Evolutionary conservation across 2,797 vertebrate genomes (phyloP).

Genomic region (Pipistrellus nathusii): DNA sequence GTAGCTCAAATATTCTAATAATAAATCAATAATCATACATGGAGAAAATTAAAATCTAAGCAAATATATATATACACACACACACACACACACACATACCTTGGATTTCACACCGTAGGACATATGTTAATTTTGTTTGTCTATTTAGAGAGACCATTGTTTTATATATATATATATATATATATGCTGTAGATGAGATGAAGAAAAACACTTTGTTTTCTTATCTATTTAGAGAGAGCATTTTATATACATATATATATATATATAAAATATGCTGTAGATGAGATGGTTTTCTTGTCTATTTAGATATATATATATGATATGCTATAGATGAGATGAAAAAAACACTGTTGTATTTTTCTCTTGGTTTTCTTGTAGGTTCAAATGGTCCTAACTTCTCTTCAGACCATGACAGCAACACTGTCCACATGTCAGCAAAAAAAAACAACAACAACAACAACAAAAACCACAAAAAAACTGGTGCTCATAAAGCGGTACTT

Average conservation of each 20-base stretch:
- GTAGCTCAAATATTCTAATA: constrained; percentile 16
- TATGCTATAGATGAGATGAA: not conserved
- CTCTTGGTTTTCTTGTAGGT: not conserved
- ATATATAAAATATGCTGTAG: no score
- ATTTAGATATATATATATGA: no score
- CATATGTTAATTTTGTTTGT: not conserved
- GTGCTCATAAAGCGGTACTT: not conserved
- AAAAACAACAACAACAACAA: not conserved
- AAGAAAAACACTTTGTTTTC: no score
- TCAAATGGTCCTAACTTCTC: not conserved
- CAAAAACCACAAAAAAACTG: not conserved
- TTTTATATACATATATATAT: no score
- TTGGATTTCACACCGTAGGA: no score
- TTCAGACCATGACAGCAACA: not conserved
- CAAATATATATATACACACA: not conserved
- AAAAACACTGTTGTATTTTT: not conserved
- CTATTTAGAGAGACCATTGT: not conserved
- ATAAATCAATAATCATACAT: constrained; percentile 36
- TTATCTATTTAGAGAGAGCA: no score
- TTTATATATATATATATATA: no score
- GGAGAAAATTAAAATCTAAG: not conserved
- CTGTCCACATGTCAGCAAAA: no score
- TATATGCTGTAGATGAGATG: no score
- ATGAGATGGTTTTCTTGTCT: no score
- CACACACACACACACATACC: no score